A percentile compares a stretch with the other conserved stretches of the same genome.
phyloP scores from a whole-genome alignment of 2,113 vertebrate species.

The Poeciliopsis prolifica region DNA sequence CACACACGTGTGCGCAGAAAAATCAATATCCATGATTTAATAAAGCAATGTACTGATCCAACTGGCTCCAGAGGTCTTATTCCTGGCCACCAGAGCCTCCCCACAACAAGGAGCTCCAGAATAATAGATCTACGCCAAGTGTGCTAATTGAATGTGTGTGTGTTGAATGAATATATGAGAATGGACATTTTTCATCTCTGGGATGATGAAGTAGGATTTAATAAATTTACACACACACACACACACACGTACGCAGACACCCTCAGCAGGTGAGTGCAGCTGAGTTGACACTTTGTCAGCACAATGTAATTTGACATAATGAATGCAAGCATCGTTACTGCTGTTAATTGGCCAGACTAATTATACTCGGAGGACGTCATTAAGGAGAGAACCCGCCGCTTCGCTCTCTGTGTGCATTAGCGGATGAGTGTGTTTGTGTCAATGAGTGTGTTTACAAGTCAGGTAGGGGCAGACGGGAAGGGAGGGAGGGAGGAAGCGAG shows the following conservation, averaged over 20 bases:
- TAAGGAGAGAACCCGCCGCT: slow-evolving; percentile 86
- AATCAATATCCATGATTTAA: slow-evolving; percentile 99
- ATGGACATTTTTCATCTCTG: slow-evolving; percentile 57
- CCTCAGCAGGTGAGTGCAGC: slow-evolving; percentile 95
- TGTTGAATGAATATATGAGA: slow-evolving; percentile 29
- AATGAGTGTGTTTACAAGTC: slow-evolving; percentile 49
- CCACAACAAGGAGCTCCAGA: slow-evolving; percentile 50
- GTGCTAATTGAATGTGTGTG: slow-evolving; percentile 70
- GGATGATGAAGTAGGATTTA: slow-evolving; percentile 71
- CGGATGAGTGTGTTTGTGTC: slow-evolving; percentile 32
- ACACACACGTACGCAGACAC: slow-evolving; percentile 49
- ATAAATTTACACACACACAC: slow-evolving; percentile 47
- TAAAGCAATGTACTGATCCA: slow-evolving; percentile 91
- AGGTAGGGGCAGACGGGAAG: slow-evolving; percentile 51
- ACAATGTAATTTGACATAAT: slow-evolving; percentile 99
- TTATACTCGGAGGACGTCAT: slow-evolving; percentile 99
- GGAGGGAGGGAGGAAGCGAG: slow-evolving; percentile 27
- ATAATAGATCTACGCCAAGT: slow-evolving; percentile 62
- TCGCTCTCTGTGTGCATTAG: slow-evolving; percentile 47
- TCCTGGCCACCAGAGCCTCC: slow-evolving; percentile 51
- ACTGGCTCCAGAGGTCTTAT: slow-evolving; percentile 79
- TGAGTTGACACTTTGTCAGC: slow-evolving; percentile 97
- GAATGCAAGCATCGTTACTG: slow-evolving; percentile 99
- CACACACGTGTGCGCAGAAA: slow-evolving; percentile 55
- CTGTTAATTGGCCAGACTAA: slow-evolving; percentile 99